Base-by-base conservation (phyloP, 2,113 vertebrate genomes). In the Gasterosteus nipponicus region DNA sequence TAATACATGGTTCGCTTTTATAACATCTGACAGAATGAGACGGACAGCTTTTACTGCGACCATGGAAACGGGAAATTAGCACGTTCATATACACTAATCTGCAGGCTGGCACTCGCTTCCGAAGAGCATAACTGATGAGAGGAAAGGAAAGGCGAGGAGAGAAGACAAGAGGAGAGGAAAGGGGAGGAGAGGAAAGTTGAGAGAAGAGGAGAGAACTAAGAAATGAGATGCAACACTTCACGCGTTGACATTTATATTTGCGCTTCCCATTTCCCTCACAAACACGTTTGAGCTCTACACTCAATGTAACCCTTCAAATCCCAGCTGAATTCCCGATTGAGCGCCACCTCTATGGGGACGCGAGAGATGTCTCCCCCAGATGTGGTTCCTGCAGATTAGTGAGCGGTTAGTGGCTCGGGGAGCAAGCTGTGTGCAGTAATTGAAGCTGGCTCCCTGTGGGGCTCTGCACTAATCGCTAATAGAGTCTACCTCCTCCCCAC, bases 51-150 rank as follows among this genome's bases (percentile, higher is more conserved):
- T 73, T 65, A 80, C 72, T 76, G 87, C 88, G 87, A 61, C 91
- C 82, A 90, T 89, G 85, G 88, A 84, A 89, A 92, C 73, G 19
- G 84, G 62, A 84, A 88, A 90, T 87, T 81, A 91, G 82, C 69
- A 31, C 1, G 16, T 67, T 51, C 64, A 51, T 29, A 72, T 65
- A 69, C 5, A 53, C 71, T 67, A 81, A 80, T 87, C 56, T 84
- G 44, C 71, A 10, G 49, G 33, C 75, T 68, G 71, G 73, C 57
- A 46, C 71, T 62, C 18, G 1, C 79, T 81, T 75, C 80, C 73
- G 61, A 82, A 61, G 65, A 84, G 80, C 14, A 26, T 60, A 69
- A 63, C 56, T 38, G 74, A 81, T 18, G 29, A 58, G 29, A 10
- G 29, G 63, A 44, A n/a, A 26, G 31, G 46, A 54, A 42, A 26